Evolutionary conservation across 1,140 invertebrate species (phyloP), one percentile per base, ranked within the genome.

Genomic region (Apocrypta bakeri): DNA sequence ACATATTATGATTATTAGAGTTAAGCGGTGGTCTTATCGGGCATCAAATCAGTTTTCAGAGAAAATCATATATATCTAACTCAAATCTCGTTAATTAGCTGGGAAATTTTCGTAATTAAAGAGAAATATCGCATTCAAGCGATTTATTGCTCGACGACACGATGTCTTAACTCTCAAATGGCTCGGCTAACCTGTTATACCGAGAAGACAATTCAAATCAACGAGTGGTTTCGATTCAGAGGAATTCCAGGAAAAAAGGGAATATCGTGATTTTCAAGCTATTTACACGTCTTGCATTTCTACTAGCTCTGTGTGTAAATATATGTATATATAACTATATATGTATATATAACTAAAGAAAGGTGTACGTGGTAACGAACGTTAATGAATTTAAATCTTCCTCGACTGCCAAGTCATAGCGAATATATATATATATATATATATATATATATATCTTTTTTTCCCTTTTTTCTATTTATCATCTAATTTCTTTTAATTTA

Each of bases 341-440:
- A n/a, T n/a, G n/a, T n/a, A n/a, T n/a, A n/a, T n/a, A n/a, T n/a
- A n/a, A n/a, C n/a, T n/a, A n/a, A n/a, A n/a, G 64, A 29, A 29
- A 27, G n/a, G 7, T 25, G 12, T 24, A 1, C 25, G 64, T 11
- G 14, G 11, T 64, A 64, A 9, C 12, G n/a, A 27, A 27, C 2
- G 24, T 66, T 66, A 66, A 66, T 66, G 64, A 66, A 66, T 66
- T 29, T 0, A 66, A 66, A 66, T 29, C 64, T 66, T 66, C 64
- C 64, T 7, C 63, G 63, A 12, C 12, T 6, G 48, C 1, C 17
- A 21, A 56, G 48, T n/a, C 21, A 21, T 21, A n/a, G 48, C 21
- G n/a, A n/a, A n/a, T n/a, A n/a, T n/a, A n/a, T n/a, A n/a, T n/a
- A n/a, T n/a, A n/a, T n/a, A n/a, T n/a, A n/a, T n/a, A n/a, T n/a